These are phyloP conservation scores for Drosophila rellima DNA, from an alignment of 2,888 invertebrate species.

Conservation along the genomic window DNA sequence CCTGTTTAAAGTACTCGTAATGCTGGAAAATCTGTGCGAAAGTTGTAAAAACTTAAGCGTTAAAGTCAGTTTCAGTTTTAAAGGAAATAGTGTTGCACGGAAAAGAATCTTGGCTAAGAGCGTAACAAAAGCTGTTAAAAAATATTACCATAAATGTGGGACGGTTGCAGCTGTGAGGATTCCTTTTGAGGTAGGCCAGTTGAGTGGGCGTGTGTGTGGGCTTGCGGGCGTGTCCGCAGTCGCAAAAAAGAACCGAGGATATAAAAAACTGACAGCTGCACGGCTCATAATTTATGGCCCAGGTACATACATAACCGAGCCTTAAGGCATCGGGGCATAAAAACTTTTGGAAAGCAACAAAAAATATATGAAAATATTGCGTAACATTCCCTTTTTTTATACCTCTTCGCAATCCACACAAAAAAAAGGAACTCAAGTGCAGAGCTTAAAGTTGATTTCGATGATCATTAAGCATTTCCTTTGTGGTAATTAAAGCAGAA, in stretches of 20 bases:
- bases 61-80: conserved; percentile 8
- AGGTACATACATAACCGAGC: conserved; percentile 41
- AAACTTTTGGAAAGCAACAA: conserved; percentile 25
- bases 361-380: conserved; percentile 9
- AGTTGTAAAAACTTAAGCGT: conserved; percentile 49
- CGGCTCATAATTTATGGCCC: conserved; percentile 65
- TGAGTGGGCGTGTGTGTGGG: conserved; percentile 1
- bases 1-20: conserved; percentile 8
- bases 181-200: conserved; percentile 43
- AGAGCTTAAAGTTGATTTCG: conserved; percentile 19
- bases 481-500: conserved; percentile 55
- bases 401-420: conserved; percentile 5
- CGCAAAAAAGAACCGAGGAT: conserved; percentile 23
- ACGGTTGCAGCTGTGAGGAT: conserved; percentile 26
- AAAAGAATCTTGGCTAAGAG: conserved; percentile 39
- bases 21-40: conserved; percentile 11
- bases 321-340: conserved; percentile 31
- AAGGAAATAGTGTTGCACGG: conserved; percentile 9
- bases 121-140: conserved; percentile 57
- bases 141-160: conserved; percentile 60
- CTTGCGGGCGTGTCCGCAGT: conserved; percentile 38
- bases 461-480: conserved; percentile 42
- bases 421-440: neutral
- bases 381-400: conserved; percentile 9
- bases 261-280: conserved; percentile 64